These are phyloP conservation scores for Andrena bicolor DNA, from an alignment of 2,888 invertebrate species.

Conservation along the genomic window DNA sequence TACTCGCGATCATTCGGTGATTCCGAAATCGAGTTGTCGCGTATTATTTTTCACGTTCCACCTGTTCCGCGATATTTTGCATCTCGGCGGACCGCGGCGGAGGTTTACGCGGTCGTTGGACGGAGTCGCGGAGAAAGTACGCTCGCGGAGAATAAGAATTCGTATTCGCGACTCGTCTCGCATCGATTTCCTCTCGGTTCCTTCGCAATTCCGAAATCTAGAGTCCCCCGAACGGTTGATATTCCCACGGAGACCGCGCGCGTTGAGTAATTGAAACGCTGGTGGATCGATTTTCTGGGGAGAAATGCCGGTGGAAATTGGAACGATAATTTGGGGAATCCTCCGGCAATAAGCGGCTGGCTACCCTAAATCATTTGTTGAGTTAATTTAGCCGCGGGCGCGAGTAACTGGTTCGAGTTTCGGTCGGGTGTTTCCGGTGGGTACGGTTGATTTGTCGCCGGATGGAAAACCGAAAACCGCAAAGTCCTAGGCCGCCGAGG, in stretches of 20 bases:
- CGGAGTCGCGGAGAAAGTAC: background rate
- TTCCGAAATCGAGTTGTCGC: too few relatives aligned
- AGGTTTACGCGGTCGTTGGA: background rate
- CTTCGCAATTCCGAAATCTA: background rate
- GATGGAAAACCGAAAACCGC: conserved; percentile 11
- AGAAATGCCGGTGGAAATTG: background rate
- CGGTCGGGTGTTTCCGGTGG: conserved; percentile 8
- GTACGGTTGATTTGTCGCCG: conserved; percentile 48
- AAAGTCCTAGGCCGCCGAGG: background rate
- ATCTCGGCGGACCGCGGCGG: background rate
- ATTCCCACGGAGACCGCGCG: too few relatives aligned
- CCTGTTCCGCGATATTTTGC: too few relatives aligned
- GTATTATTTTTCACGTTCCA: background rate
- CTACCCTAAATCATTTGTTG: conserved; percentile 11
- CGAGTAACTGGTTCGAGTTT: background rate
- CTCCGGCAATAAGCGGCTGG: background rate
- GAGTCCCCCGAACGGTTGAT: too few relatives aligned
- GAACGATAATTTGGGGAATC: background rate
- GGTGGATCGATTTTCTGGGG: too few relatives aligned
- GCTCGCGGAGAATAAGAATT: background rate
- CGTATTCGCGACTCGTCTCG: background rate
- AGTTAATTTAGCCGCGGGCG: conserved; percentile 12
- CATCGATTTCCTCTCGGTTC: conserved; percentile 2
- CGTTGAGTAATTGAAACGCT: too few relatives aligned
- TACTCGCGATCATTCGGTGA: background rate